phyloP scores from a whole-genome alignment of 2,888 invertebrate genomes.

The Lycocerus yunnanus region DNA sequence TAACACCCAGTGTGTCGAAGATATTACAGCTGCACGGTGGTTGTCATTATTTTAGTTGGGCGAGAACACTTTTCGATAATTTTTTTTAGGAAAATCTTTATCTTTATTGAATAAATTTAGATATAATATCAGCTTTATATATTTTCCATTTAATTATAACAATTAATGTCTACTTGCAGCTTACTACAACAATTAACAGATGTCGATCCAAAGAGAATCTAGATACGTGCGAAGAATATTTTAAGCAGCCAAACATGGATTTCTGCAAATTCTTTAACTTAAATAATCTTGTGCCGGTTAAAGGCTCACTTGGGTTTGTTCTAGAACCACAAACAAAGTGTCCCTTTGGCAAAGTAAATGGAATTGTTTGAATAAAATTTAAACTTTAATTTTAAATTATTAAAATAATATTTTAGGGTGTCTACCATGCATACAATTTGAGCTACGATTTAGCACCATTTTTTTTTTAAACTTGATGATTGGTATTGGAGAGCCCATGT shows the following conservation, averaged over 20 bases:
- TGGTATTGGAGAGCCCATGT: neutral
- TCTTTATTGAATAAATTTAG: too few species aligned
- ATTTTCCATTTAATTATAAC: too few species aligned
- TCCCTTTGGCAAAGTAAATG: neutral
- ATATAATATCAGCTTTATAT: too few species aligned
- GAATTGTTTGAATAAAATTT: neutral
- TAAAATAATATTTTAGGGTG: neutral
- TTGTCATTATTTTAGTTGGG: too few species aligned
- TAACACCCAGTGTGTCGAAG: too few species aligned
- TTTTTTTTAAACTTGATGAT: neutral
- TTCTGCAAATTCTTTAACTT: too few species aligned
- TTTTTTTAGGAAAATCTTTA: too few species aligned
- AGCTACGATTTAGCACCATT: neutral
- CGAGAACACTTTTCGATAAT: too few species aligned
- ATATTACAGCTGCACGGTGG: too few species aligned
- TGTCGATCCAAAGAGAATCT: neutral
- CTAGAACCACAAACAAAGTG: neutral
- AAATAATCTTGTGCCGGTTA: neutral
- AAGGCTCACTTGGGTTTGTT: neutral
- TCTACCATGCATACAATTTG: neutral
- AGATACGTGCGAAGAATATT: neutral
- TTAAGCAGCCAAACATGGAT: neutral
- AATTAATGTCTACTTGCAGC: too few species aligned
- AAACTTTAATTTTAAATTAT: neutral
- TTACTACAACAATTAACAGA: neutral